Percentiles rank a stretch among this genome's conserved stretches.
Conservation (phyloP, 2,888 invertebrate genomes). For the Ennomos erosarius region DNA sequence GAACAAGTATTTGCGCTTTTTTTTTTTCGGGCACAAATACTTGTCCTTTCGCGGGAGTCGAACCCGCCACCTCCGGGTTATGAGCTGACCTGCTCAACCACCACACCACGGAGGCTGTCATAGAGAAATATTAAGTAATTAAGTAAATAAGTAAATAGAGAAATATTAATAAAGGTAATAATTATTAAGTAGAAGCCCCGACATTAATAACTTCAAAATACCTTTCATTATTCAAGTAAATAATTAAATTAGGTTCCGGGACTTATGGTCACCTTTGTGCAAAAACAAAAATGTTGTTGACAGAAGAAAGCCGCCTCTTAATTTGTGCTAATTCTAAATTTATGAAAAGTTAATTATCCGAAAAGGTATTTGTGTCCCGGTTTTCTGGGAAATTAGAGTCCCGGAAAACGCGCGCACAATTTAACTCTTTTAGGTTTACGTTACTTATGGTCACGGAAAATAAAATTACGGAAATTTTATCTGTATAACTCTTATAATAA, state of each 20-base stretch:
- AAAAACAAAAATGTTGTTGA: conserved; percentile 44
- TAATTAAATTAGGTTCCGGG: conserved; percentile 15
- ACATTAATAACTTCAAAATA: neutral
- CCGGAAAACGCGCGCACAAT: conserved; percentile 20
- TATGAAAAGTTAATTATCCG: conserved; percentile 50
- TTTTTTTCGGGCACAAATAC: too few species aligned
- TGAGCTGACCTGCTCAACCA: too few species aligned
- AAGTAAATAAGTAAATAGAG: too few species aligned
- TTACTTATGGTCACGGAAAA: conserved; percentile 15
- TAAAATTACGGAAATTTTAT: conserved; percentile 11
- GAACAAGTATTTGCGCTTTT: too few species aligned
- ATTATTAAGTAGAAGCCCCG: too few species aligned
- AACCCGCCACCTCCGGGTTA: too few species aligned
- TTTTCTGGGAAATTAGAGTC: conserved; percentile 35
- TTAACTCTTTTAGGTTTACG: conserved; percentile 17
- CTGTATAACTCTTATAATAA: conserved; percentile 8
- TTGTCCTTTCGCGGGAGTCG: too few species aligned
- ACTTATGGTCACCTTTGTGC: conserved; percentile 28
- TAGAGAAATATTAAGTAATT: too few species aligned
- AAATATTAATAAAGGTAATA: too few species aligned
- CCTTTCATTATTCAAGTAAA: conserved; percentile 12
- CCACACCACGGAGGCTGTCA: too few species aligned
- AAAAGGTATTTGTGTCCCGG: conserved; percentile 38
- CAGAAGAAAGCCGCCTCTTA: conserved; percentile 40
- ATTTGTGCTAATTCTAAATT: conserved; percentile 52